phyloP scores from a whole-genome alignment of 2,888 invertebrate species.

The Zaprionus obscuricornis region DNA sequence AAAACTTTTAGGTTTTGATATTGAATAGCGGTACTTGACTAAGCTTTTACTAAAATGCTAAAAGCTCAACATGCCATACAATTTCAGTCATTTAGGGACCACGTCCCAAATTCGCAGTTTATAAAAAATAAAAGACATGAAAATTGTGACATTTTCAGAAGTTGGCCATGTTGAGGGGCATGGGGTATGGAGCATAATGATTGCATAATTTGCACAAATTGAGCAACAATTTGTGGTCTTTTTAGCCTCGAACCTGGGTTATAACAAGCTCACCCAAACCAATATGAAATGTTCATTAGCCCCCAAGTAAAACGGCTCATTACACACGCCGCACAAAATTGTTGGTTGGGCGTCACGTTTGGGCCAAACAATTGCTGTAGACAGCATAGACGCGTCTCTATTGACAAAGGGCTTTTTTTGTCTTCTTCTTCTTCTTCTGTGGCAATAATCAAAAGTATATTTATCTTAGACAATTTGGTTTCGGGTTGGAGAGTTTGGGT shows the following conservation, averaged over 20 bases:
- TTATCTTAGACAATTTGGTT: slow-evolving; percentile 50
- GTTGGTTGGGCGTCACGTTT: slow-evolving; percentile 55
- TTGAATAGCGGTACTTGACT: slow-evolving; percentile 40
- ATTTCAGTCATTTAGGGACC: not conserved
- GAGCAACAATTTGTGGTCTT: slow-evolving; percentile 34
- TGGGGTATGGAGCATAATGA: too few relatives aligned
- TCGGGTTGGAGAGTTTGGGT: slow-evolving; percentile 24
- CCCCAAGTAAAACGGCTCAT: slow-evolving; percentile 65
- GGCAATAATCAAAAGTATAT: slow-evolving; percentile 62
- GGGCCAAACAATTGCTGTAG: slow-evolving; percentile 31
- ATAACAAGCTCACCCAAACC: not conserved
- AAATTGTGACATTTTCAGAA: slow-evolving; percentile 13
- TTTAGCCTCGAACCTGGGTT: slow-evolving; percentile 29
- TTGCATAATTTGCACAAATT: slow-evolving; percentile 30
- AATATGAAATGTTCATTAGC: slow-evolving; percentile 57
- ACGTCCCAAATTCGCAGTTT: too few relatives aligned
- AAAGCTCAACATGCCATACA: slow-evolving; percentile 34
- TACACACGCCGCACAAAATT: slow-evolving; percentile 62
- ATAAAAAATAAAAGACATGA: too few relatives aligned
- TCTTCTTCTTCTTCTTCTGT: too few relatives aligned
- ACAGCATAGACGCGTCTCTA: slow-evolving; percentile 11
- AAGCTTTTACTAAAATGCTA: slow-evolving; percentile 17
- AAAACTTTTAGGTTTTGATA: slow-evolving; percentile 43
- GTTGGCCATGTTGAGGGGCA: slow-evolving; percentile 18
- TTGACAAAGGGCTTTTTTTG: slow-evolving; percentile 56